Percentiles rank a stretch among this genome's conserved stretches.
These are phyloP conservation scores for Diadema setosum DNA, from an alignment of 35 echinoderm and acorn worm species.

Conservation along the genomic window DNA sequence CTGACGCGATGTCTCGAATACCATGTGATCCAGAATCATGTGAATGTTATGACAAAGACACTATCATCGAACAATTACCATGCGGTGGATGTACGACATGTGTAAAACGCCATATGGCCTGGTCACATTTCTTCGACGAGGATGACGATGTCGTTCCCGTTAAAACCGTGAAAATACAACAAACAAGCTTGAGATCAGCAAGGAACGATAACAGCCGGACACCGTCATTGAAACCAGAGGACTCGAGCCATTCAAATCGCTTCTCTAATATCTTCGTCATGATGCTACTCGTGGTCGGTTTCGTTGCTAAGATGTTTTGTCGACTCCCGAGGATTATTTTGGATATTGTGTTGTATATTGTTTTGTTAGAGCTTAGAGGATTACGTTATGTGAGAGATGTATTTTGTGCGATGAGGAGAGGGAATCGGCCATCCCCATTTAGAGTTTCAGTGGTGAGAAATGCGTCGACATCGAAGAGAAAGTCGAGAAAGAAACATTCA, in stretches of 20 bases:
- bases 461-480: not conserved
- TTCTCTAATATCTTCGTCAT: not conserved
- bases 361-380: not conserved
- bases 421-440: not conserved
- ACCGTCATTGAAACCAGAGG: too few species aligned
- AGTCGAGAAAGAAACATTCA: not conserved
- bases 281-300: not conserved
- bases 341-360: not conserved
- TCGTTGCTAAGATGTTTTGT: not conserved
- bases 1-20: slow-evolving; percentile 39
- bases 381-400: not conserved
- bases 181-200: not conserved
- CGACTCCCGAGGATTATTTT: not conserved
- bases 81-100: slow-evolving; percentile 31
- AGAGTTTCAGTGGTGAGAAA: not conserved
- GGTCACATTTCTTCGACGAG: not conserved
- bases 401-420: not conserved
- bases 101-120: not conserved
- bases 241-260: not conserved
- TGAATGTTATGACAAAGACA: not conserved
- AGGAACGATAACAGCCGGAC: not conserved
- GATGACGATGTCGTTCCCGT: not conserved
- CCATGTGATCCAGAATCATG: not conserved
- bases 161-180: not conserved
- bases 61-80: not conserved